Conservation (phyloP, 2,888 invertebrate species). For the Podotricha telesiphe region DNA sequence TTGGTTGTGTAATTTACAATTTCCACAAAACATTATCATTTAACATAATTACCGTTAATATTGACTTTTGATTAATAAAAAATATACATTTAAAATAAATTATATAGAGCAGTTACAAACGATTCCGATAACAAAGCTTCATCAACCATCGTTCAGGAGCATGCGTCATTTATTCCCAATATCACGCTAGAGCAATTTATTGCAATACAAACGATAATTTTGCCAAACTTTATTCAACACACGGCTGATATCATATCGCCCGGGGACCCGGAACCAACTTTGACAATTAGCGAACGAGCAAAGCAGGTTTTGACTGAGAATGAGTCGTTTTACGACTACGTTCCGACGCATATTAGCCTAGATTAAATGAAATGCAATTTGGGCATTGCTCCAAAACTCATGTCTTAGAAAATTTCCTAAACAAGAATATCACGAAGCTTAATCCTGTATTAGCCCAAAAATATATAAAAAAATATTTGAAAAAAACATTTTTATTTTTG, state of each 20-base stretch:
- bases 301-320: slow-evolving; percentile 61
- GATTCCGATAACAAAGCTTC: slow-evolving; percentile 31
- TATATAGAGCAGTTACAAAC: slow-evolving; percentile 16
- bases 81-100: slow-evolving; percentile 12
- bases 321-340: slow-evolving; percentile 55
- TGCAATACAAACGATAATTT: slow-evolving; percentile 47
- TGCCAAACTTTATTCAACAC: slow-evolving; percentile 53
- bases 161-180: slow-evolving; percentile 41
- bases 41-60: not conserved
- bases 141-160: slow-evolving; percentile 30
- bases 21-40: not conserved
- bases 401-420: slow-evolving; percentile 39
- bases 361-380: slow-evolving; percentile 48
- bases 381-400: slow-evolving; percentile 46
- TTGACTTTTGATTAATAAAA: not conserved
- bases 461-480: no score
- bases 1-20: no score
- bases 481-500: no score
- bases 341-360: slow-evolving; percentile 44
- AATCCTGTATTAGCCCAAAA: not conserved
- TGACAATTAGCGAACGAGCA: slow-evolving; percentile 64
- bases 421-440: slow-evolving; percentile 24
- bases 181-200: slow-evolving; percentile 40
- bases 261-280: slow-evolving; percentile 55
- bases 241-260: slow-evolving; percentile 53